Base-by-base conservation (phyloP, 2,888 invertebrate genomes). In the Sarcophaga subvicina region DNA sequence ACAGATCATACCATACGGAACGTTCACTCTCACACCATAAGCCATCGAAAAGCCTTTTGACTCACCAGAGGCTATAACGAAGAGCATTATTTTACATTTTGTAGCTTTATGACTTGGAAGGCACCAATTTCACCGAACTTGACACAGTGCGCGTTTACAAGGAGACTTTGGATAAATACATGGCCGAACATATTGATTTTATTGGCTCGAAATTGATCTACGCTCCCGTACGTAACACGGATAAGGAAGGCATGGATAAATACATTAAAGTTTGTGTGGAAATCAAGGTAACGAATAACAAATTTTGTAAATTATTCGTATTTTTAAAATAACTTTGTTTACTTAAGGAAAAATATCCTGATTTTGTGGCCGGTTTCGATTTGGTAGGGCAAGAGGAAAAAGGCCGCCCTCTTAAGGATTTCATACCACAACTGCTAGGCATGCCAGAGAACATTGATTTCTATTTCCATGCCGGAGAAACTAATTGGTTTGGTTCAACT, bases 391-490 rank as follows among this genome's bases (percentile, higher is more conserved):
- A 96, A 90, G 97, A 97, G 91, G 97, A 97, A 90, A 91, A 93
- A 70, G 97, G 97, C 0, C 92, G 93, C 59, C 95, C 96, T 0
- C 91, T 97, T 0, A 91, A 94, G 60, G 94, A 95, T 20, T 96
- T 96, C 86, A 94, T 95, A 0, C 94, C 95, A 0, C 93, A 95
- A 86, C 91, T 97, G 59, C 89, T 94, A 37, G 90, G 92, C 5
- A 91, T 94, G 3, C 94, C 94, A 0, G 92, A 94, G 0, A 89
- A 91, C 37, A 93, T 97, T 0, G 94, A 95, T 72, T 96, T 95
- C 90, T 97, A 96, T 91, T 97, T 97, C 90, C 97, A 97, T 91
- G 97, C 97, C 0, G 97, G 97, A 0, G 97, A 97, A 93, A 97
- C 97, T 0, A 95, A 96, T 91, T 96, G 97, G 96, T 95, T 94